phyloP scores from a whole-genome alignment of 1,140 invertebrate genomes.

The Ostrea denselamellosa region DNA sequence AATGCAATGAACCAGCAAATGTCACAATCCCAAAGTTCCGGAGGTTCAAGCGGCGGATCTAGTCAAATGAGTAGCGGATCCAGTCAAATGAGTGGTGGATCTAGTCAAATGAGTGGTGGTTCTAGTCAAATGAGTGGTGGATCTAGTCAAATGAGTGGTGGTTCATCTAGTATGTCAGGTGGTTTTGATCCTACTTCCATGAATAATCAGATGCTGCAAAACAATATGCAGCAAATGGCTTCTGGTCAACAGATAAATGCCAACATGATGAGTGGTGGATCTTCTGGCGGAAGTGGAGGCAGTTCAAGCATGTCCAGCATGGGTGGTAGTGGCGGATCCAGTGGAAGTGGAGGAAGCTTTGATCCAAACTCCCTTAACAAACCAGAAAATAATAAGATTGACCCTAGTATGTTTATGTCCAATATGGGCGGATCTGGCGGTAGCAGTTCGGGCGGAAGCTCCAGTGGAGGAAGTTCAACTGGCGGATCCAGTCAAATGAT shows the following conservation, averaged over 20 bases:
- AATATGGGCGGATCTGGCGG: slow-evolving; percentile 48
- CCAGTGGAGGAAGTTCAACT: neutral
- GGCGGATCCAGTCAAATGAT: slow-evolving; percentile 38
- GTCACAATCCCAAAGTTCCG: neutral
- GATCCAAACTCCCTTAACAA: slow-evolving; percentile 55
- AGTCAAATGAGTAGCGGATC: neutral
- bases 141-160: neutral
- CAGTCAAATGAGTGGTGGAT: neutral
- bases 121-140: slow-evolving; percentile 2
- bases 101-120: slow-evolving; percentile 5
- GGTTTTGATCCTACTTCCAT: slow-evolving; percentile 51
- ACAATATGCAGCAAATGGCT: slow-evolving; percentile 52
- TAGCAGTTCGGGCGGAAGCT: slow-evolving; percentile 30
- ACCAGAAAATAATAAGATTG: slow-evolving; percentile 58
- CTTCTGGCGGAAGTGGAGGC: slow-evolving; percentile 23
- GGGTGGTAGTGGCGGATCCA: slow-evolving; percentile 6
- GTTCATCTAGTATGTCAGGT: slow-evolving; percentile 23
- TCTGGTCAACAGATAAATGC: slow-evolving; percentile 32
- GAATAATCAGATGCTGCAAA: slow-evolving; percentile 57
- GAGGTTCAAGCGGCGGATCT: slow-evolving; percentile 16
- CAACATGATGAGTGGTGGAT: slow-evolving; percentile 44
- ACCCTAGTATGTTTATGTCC: slow-evolving; percentile 48
- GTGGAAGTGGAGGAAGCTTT: slow-evolving; percentile 50
- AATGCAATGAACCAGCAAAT: slow-evolving; percentile 43
- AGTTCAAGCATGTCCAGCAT: slow-evolving; percentile 28